Base-by-base conservation (phyloP, 2,113 vertebrate genomes). In the Gymnocephalus cernua region DNA sequence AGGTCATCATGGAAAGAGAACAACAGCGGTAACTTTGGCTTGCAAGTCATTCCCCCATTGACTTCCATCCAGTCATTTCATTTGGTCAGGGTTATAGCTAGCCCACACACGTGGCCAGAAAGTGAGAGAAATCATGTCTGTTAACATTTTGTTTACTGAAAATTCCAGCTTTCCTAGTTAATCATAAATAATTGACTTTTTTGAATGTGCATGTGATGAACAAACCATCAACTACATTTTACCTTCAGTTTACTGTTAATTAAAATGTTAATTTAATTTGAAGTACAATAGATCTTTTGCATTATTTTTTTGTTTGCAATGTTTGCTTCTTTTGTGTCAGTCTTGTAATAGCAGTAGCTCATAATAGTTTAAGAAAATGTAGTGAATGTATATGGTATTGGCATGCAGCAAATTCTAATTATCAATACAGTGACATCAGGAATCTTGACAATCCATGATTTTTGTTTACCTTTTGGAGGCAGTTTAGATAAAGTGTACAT, bases 11-110 rank as follows among this genome's bases (percentile, higher is more conserved):
- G 95, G 95, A 84, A 89, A 95, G 91, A 95, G 95, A 95, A 93
- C 93, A 92, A 93, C 95, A 93, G 95, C 95, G 95, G 95, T 96
- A 95, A 95, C 95, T 95, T 94, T 95, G 93, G 93, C 93, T 95
- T 95, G 93, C 94, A 95, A 95, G 94, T 95, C 95, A 94, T 94
- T 95, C 92, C 86, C 91, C 90, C 90, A 93, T 92, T 89, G 90
- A 92, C 90, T 87, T 90, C 86, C 93, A 93, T 94, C 88, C 92
- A 85, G 64, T 90, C 92, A 95, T 95, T 93, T 93, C 90, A 94
- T 91, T 88, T 88, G 81, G 45, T 91, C 74, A 93, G 91, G 77
- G 77, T 85, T 51, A 72, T 93, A 91, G 93, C 89, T 93, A 92
- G 91, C 58, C 63, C 76, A 79, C 62, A 78, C 23, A 61, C 79